Percentiles rank a stretch among this genome's conserved stretches.
These are phyloP conservation scores for Vulpes vulpes DNA, from an alignment of 2,113 vertebrate genomes.

Conservation along the genomic window DNA sequence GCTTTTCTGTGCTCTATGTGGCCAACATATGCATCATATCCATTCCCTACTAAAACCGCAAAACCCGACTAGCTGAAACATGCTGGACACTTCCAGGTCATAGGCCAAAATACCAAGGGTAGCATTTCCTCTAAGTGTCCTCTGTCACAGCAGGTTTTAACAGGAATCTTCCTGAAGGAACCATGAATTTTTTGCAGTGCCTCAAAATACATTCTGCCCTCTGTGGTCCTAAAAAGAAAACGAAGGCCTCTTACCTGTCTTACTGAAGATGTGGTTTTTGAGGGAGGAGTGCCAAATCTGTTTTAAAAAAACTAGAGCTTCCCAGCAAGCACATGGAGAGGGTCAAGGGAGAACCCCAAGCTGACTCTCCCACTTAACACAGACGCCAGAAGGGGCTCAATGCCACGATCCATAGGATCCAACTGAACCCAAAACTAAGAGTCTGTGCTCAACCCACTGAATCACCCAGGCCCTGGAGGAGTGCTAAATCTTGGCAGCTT, in stretches of 20 bases:
- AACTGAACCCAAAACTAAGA: background rate
- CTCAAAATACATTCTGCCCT: background rate
- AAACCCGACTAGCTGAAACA: background rate
- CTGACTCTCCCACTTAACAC: background rate
- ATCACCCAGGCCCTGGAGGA: background rate
- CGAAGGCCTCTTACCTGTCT: too few relatives aligned
- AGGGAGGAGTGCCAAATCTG: background rate
- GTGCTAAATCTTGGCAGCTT: background rate
- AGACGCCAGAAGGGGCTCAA: background rate
- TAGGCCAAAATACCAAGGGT: background rate
- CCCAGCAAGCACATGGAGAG: background rate
- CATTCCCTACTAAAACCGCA: background rate
- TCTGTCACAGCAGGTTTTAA: rapidly evolving
- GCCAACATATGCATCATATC: background rate
- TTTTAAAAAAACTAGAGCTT: background rate
- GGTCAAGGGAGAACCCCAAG: background rate
- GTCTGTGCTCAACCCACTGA: background rate
- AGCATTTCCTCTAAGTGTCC: background rate
- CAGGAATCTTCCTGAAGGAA: background rate
- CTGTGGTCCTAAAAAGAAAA: background rate
- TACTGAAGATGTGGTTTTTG: rapidly evolving
- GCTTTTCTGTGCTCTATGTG: rapidly evolving
- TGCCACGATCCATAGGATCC: background rate
- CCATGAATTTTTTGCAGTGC: background rate
- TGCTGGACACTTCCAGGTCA: background rate